A percentile compares a stretch with the other conserved stretches of the same genome.
Conservation (phyloP, 1,140 invertebrate genomes). For the Paraescarpia echinospica region DNA sequence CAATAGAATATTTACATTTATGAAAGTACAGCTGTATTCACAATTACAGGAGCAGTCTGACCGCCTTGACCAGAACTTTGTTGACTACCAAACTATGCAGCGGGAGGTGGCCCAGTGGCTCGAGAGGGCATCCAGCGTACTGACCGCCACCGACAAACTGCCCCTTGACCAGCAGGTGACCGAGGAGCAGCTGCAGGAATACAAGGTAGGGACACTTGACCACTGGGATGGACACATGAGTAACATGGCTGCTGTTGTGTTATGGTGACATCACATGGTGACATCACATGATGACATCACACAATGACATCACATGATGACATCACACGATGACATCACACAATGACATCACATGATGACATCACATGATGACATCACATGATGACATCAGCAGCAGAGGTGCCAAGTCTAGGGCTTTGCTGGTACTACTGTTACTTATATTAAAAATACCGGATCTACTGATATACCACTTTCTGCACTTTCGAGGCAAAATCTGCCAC, state of each 20-base stretch:
- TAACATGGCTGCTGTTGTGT: neutral
- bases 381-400: too few species aligned
- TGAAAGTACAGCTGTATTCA: too few species aligned
- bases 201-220: conserved; percentile 41
- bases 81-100: conserved; percentile 48
- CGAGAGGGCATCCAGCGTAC: conserved; percentile 39
- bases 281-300: neutral
- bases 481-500: too few species aligned
- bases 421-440: too few species aligned
- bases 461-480: too few species aligned
- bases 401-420: too few species aligned
- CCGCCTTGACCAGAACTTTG: conserved; percentile 44
- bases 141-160: conserved; percentile 51
- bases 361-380: too few species aligned
- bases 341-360: too few species aligned
- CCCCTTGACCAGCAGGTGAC: conserved; percentile 46
- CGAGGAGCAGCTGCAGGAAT: conserved; percentile 43
- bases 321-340: too few species aligned
- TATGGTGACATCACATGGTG: neutral
- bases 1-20: too few species aligned
- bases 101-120: conserved; percentile 55
- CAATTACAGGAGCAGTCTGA: conserved; percentile 35
- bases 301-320: too few species aligned
- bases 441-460: too few species aligned
- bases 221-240: neutral